phyloP scores from a whole-genome alignment of 2,888 invertebrate genomes.

The Sialis fuliginosa region DNA sequence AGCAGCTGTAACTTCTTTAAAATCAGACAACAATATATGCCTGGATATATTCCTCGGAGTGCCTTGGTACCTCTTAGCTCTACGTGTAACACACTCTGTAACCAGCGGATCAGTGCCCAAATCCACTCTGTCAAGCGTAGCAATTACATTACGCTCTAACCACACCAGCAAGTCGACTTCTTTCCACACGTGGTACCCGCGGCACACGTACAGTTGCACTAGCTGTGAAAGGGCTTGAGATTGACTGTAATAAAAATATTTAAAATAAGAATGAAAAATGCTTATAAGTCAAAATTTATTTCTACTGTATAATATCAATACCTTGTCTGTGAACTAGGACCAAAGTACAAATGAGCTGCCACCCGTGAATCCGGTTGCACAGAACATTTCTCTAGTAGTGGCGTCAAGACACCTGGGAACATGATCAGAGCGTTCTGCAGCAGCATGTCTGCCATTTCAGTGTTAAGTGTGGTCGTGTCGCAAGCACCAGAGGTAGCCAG shows the following conservation, averaged over 20 bases:
- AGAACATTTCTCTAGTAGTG: slow-evolving; percentile 57
- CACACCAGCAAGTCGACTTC: slow-evolving; percentile 53
- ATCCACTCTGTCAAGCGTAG: slow-evolving; percentile 44
- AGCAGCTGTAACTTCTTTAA: slow-evolving; percentile 42
- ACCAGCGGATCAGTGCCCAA: slow-evolving; percentile 35
- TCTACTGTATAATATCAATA: slow-evolving; percentile 14
- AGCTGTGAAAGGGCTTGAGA: slow-evolving; percentile 48
- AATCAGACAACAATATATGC: slow-evolving; percentile 52
- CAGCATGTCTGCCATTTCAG: slow-evolving; percentile 33
- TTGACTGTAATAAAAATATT: slow-evolving; percentile 30
- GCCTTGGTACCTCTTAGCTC: slow-evolving; percentile 41
- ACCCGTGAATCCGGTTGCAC: slow-evolving; percentile 51
- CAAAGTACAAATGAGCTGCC: slow-evolving; percentile 32
- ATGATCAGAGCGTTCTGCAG: slow-evolving; percentile 63
- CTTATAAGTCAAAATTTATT: not conserved
- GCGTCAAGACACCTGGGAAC: slow-evolving; percentile 61
- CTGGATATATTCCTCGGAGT: slow-evolving; percentile 46
- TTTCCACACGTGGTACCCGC: slow-evolving; percentile 64
- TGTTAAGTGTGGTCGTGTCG: slow-evolving; percentile 12
- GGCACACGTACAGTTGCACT: slow-evolving; percentile 51
- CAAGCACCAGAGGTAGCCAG: slow-evolving; percentile 25
- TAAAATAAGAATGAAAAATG: not conserved
- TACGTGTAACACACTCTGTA: slow-evolving; percentile 39
- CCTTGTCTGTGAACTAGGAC: slow-evolving; percentile 22
- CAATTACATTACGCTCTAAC: slow-evolving; percentile 55